Evolutionary conservation across 1,140 invertebrate species (phyloP).

Genomic region (Drosophila rhopaloa): DNA sequence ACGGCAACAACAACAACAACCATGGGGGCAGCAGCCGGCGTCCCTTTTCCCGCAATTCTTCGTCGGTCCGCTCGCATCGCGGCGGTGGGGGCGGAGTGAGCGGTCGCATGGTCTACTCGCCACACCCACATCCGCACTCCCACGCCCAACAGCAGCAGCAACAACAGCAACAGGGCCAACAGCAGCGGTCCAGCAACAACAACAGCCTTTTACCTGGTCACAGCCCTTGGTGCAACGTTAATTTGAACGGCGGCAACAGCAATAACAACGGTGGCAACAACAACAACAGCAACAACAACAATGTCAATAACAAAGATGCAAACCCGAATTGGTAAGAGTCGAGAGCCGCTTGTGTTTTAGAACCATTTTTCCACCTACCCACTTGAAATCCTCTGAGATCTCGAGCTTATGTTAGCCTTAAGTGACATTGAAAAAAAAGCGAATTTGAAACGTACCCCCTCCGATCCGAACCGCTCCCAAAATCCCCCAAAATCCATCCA

Average conservation of each 20-base stretch:
- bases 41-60: constrained; percentile 73
- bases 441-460: constrained; percentile 71
- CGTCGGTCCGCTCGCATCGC: constrained; percentile 69
- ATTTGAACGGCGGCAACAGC: constrained; percentile 55
- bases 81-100: constrained; percentile 38
- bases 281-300: constrained; percentile 65
- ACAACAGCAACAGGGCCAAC: constrained; percentile 29
- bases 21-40: constrained; percentile 72
- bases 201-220: constrained; percentile 63
- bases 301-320: constrained; percentile 72
- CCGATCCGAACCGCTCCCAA: constrained; percentile 48
- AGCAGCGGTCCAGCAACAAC: constrained; percentile 42
- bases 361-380: constrained; percentile 8
- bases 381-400: constrained; percentile 22
- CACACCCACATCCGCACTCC: constrained; percentile 58
- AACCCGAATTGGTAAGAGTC: constrained; percentile 76
- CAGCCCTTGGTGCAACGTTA: constrained; percentile 73
- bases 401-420: constrained; percentile 68
- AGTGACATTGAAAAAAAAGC: constrained; percentile 74
- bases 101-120: constrained; percentile 65
- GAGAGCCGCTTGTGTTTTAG: constrained; percentile 53
- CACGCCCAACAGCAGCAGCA: constrained; percentile 58
- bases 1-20: constrained; percentile 33
- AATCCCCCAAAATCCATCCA: constrained; percentile 30
- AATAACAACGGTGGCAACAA: constrained; percentile 30